Base-by-base conservation (phyloP, 2,888 invertebrate genomes). In the Petrophora chlorosata region DNA sequence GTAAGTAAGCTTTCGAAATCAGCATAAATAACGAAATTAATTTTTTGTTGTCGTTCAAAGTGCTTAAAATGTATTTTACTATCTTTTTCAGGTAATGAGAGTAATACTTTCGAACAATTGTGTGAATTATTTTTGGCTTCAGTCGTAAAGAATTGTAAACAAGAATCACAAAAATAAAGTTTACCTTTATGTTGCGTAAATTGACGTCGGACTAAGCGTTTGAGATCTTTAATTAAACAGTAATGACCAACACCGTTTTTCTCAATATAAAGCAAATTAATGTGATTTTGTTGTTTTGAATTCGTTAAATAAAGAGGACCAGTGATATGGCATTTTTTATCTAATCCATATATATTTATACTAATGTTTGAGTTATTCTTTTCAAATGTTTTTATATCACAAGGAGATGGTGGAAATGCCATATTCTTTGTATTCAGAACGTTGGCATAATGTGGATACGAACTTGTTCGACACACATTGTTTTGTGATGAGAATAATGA, bases 211-310 rank as follows among this genome's bases (percentile, higher is more conserved):
- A 60, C 50, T 12, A 60, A 33, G n/a, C 51, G 43, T 17, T 35
- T 3, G 0, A 62, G 41, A 25, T 59, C 41, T 53, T 59, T 59
- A 9, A 59, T 56, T 19, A 53, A 43, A 36, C 60, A 60, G 30
- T 57, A 60, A 34, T 60, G 57, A 9, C 39, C 44, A 12, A 19
- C 53, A 23, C 14, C 26, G 7, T 44, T 10, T 15, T 38, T 14
- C 25, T 59, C 53, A 19, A 56, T 14, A 29, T 51, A 59, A 15
- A 59, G 42, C 19, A 62, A 53, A 45, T 62, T 56, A 2, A 59
- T 5, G 19, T 58, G 58, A 13, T 49, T 55, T 5, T 8, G 2
- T 46, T 51, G 54, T 35, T 34, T 49, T 0, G 1, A 16, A 10
- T 26, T 46, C 1, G 42, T 46, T 4, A 47, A 2, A 43, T 55